These are phyloP conservation scores for Eulemur rufifrons DNA, from an alignment of 2,113 vertebrate genomes.

Conservation along the genomic window DNA sequence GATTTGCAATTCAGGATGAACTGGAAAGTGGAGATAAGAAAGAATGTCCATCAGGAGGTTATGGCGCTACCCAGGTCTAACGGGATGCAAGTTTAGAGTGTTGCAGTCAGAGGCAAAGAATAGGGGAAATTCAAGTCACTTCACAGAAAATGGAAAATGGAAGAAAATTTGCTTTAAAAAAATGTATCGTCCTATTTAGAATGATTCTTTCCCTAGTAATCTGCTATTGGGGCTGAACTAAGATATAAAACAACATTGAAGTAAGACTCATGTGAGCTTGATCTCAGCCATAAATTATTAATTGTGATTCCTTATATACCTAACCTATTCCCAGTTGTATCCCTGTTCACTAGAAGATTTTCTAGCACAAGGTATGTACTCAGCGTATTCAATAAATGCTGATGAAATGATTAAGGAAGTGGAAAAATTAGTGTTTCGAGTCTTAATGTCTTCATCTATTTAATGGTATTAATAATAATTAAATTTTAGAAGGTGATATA, in stretches of 20 bases:
- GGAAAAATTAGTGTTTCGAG: not conserved
- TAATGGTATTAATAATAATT: not conserved
- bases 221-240: not conserved
- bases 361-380: not conserved
- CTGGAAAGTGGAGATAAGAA: slow-evolving; percentile 12
- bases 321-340: not conserved
- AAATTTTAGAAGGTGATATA: not conserved
- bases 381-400: not conserved
- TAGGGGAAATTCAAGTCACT: not conserved
- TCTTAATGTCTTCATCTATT: not conserved
- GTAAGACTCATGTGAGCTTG: not conserved
- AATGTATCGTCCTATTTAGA: not conserved
- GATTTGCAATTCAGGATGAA: not conserved
- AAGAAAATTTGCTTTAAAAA: not conserved
- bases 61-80: not conserved
- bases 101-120: not conserved
- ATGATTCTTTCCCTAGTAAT: not conserved
- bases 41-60: not conserved
- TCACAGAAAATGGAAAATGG: not conserved
- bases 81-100: not conserved
- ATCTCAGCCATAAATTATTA: not conserved
- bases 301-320: not conserved
- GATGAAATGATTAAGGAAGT: not conserved
- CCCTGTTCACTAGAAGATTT: not conserved
- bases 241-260: not conserved